These are phyloP conservation scores for Hyalella azteca DNA, from an alignment of 2,888 invertebrate species.

Conservation along the genomic window DNA sequence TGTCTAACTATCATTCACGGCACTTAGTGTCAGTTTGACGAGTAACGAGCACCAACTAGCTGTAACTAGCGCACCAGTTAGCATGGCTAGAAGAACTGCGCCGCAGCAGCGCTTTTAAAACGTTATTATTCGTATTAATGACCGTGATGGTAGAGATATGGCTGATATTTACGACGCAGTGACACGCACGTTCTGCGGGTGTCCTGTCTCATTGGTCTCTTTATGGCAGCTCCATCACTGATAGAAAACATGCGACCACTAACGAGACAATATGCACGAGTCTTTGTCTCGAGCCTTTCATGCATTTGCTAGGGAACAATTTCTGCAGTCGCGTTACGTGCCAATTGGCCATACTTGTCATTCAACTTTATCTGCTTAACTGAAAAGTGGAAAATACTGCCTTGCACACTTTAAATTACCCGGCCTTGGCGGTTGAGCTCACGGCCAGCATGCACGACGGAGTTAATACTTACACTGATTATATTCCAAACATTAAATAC, in stretches of 20 bases:
- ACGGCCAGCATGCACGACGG: too few species aligned
- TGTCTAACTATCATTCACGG: not conserved
- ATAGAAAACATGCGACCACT: slow-evolving; percentile 10
- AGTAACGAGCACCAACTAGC: slow-evolving; percentile 29
- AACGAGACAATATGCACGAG: slow-evolving; percentile 11
- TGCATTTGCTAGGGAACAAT: not conserved
- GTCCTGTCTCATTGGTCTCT: not conserved
- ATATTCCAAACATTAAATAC: too few species aligned
- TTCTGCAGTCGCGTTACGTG: not conserved
- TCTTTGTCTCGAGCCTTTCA: not conserved
- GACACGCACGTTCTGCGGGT: slow-evolving; percentile 2
- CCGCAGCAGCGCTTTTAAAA: slow-evolving; percentile 25
- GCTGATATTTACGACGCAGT: not conserved
- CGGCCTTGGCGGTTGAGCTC: too few species aligned
- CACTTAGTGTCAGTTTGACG: slow-evolving; percentile 23
- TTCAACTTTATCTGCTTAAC: too few species aligned
- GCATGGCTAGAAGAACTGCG: slow-evolving; percentile 28
- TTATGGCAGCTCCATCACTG: slow-evolving; percentile 28
- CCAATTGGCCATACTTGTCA: not conserved
- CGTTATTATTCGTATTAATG: slow-evolving; percentile 40
- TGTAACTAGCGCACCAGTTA: slow-evolving; percentile 6
- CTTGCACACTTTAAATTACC: too few species aligned
- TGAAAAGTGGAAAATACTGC: too few species aligned
- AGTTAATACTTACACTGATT: too few species aligned
- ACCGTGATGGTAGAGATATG: slow-evolving; percentile 31